Percentiles rank a stretch among this genome's conserved stretches.
Evolutionary conservation across 2,113 vertebrate species (phyloP).

Genomic region (Sceloporus undulatus): DNA sequence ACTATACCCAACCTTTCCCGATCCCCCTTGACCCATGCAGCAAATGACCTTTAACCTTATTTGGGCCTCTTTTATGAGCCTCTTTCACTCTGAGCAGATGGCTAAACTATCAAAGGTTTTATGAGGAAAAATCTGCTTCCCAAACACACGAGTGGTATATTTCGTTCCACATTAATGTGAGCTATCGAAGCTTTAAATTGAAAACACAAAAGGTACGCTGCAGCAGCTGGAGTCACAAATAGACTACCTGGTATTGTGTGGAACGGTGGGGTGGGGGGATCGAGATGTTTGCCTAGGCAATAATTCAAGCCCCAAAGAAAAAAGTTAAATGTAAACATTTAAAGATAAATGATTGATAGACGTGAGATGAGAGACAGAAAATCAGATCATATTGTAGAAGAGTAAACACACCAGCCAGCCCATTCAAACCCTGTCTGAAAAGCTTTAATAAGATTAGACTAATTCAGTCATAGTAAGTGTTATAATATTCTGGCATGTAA

Average conservation of each 20-base stretch:
- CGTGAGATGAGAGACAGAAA: neutral
- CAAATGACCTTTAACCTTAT: slow-evolving; percentile 94
- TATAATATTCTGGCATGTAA: neutral
- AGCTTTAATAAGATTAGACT: neutral
- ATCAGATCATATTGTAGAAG: neutral
- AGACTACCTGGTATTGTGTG: slow-evolving; percentile 59
- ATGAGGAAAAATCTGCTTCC: slow-evolving; percentile 95
- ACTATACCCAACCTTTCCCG: slow-evolving; percentile 86
- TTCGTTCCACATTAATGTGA: slow-evolving; percentile 85
- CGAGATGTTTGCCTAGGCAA: slow-evolving; percentile 75
- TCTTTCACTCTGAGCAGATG: slow-evolving; percentile 95
- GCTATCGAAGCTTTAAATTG: slow-evolving; percentile 78
- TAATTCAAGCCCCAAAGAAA: slow-evolving; percentile 79
- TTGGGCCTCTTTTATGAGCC: slow-evolving; percentile 94
- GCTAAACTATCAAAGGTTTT: slow-evolving; percentile 99
- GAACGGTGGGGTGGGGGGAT: slow-evolving; percentile 24
- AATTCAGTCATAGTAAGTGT: neutral
- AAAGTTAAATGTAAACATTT: slow-evolving; percentile 75
- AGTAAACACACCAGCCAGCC: neutral
- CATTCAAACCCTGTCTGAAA: neutral
- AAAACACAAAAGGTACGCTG: slow-evolving; percentile 75
- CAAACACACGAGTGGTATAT: slow-evolving; percentile 84
- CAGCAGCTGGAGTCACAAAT: slow-evolving; percentile 65
- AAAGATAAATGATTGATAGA: neutral
- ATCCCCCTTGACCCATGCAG: slow-evolving; percentile 92